phyloP scores from a whole-genome alignment of 2,888 invertebrate species.

The Callosobruchus maculatus region DNA sequence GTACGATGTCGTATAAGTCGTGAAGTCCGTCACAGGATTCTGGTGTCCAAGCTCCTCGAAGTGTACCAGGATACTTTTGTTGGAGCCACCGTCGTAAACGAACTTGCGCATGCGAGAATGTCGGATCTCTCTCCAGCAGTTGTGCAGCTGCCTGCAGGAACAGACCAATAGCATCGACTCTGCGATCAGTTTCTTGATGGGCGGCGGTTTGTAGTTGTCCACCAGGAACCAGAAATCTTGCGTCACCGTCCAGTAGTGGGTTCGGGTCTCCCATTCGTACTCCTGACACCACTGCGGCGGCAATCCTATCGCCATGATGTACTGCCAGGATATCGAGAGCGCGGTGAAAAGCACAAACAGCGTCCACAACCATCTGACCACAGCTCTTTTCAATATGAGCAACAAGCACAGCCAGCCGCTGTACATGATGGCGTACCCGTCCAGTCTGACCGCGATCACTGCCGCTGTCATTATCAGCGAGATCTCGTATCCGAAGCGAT shows the following conservation, averaged over 20 bases:
- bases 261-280: not conserved
- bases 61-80: not conserved
- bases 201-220: not conserved
- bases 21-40: not conserved
- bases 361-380: not conserved
- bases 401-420: not conserved
- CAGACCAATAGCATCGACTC: not conserved
- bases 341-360: not conserved
- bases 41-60: not conserved
- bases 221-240: not conserved
- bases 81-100: not conserved
- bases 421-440: not conserved
- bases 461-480: not conserved
- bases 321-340: not conserved
- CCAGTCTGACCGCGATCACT: not conserved
- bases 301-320: not conserved
- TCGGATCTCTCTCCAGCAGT: not conserved
- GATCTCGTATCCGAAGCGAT: not conserved
- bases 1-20: not conserved
- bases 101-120: not conserved
- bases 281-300: not conserved
- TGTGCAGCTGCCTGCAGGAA: not conserved
- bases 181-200: not conserved
- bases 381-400: not conserved
- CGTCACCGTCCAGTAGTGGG: not conserved